Evolutionary conservation across 2,797 vertebrate species (phyloP), one percentile per base, ranked within the genome.

Genomic region (Anisognathus igniventris): DNA sequence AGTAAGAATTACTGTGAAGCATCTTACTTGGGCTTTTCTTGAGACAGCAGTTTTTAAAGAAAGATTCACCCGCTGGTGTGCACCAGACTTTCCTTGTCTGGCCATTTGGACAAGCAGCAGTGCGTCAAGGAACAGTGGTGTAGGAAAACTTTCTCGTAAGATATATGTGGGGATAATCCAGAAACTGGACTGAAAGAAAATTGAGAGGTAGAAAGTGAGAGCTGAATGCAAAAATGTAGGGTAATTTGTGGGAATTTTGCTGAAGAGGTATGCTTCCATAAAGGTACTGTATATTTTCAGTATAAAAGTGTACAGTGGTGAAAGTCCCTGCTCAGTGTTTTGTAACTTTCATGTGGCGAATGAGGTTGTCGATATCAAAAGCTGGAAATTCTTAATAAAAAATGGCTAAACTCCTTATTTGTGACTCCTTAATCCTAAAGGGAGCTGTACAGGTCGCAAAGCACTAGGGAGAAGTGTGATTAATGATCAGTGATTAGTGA

Each of bases 401-500:
- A 86, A 80, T 51, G 90, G 91, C 93, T 91, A 82, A 97, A 97
- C 92, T 97, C 90, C 91, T 96, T 97, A 96, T 97, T 97, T 94
- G 95, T 94, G 95, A 96, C 95, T 94, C 94, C 96, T 96, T 92
- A 96, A 92, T 96, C 95, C 94, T 86, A 62, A 95, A 51, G 93
- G 93, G 47, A 90, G 96, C 96, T 89, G 96, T 95, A 70, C 39
- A 75, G 97, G 97, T 98, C 94, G 95, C 93, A 95, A 88, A 96
- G 96, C 97, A 88, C 93, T 94, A 92, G 97, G 97, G 96, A 96
- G 82, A 97, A 97, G 96, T 95, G 96, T 98, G 98, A 98, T 98
- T 98, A 98, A 98, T 97, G 97, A 98, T 98, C 97, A 96, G 96
- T 98, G 96, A 98, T 98, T 97, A 97, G 97, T 97, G 97, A 98